Evolutionary conservation across 2,113 vertebrate genomes (phyloP).

Genomic region (Cyanoderma ruficeps): DNA sequence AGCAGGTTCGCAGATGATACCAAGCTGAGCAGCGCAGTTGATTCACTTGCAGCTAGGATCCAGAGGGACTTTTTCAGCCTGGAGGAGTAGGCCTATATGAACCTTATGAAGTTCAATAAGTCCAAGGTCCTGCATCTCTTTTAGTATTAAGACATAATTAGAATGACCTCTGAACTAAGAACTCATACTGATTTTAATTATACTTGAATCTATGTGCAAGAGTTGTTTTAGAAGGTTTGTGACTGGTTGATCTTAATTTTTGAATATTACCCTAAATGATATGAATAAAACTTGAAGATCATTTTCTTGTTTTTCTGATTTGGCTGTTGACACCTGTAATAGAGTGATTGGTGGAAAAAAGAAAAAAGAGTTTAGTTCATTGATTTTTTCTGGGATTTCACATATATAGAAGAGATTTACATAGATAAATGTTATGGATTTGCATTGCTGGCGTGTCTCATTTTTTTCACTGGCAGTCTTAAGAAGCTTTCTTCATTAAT

Average conservation of each 20-base stretch:
- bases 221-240: slow-evolving; percentile 32
- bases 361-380: neutral
- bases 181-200: neutral
- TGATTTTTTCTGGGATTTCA: neutral
- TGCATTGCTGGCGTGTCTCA: neutral
- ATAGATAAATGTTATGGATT: neutral
- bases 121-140: neutral
- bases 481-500: slow-evolving; percentile 47
- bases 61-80: neutral
- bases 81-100: neutral
- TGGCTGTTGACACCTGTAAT: neutral
- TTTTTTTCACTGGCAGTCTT: neutral
- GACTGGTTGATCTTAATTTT: neutral
- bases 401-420: neutral
- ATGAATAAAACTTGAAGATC: neutral
- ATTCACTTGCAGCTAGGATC: neutral
- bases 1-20: neutral
- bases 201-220: slow-evolving; percentile 19
- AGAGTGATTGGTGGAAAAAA: neutral
- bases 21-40: neutral
- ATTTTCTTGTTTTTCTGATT: neutral
- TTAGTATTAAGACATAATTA: neutral
- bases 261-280: neutral
- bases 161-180: neutral
- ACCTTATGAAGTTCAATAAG: neutral